A percentile compares a stretch with the other conserved stretches of the same genome.
Evolutionary conservation across 1,140 invertebrate genomes (phyloP).

Genomic region (Penaeus vannamei): DNA sequence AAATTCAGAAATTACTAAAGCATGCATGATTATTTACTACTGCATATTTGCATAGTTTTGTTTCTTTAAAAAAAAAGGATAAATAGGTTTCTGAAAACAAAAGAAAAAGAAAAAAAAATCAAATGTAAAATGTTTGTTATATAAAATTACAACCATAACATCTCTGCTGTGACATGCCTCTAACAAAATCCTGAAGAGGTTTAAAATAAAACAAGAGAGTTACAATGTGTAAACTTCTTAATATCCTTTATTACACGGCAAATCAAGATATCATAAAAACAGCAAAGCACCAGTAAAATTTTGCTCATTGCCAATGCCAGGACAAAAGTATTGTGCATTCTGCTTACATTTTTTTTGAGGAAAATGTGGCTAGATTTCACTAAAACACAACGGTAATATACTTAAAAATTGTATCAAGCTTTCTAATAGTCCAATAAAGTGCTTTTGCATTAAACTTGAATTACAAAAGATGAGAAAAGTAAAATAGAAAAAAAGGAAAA

Average conservation of each 20-base stretch:
- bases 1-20: no score
- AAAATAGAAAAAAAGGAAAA: constrained; percentile 25
- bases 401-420: constrained; percentile 8
- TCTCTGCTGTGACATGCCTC: not conserved
- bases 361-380: constrained; percentile 28
- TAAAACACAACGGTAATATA: constrained; percentile 26
- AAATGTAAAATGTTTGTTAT: no score
- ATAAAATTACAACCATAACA: not conserved
- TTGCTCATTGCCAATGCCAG: constrained; percentile 61
- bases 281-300: constrained; percentile 65
- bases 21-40: no score
- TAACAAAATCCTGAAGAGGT: not conserved
- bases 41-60: no score
- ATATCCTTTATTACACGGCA: constrained; percentile 57
- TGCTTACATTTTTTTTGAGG: constrained; percentile 38
- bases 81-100: no score
- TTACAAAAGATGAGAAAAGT: constrained; percentile 1
- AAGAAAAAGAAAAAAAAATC: no score
- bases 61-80: no score
- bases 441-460: constrained; percentile 23
- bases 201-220: not conserved
- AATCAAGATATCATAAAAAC: constrained; percentile 64
- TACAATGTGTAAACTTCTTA: constrained; percentile 54
- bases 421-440: constrained; percentile 4
- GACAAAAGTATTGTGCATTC: constrained; percentile 33